Base-by-base conservation (phyloP, 2,797 vertebrate genomes). In the Siniperca undulata region DNA sequence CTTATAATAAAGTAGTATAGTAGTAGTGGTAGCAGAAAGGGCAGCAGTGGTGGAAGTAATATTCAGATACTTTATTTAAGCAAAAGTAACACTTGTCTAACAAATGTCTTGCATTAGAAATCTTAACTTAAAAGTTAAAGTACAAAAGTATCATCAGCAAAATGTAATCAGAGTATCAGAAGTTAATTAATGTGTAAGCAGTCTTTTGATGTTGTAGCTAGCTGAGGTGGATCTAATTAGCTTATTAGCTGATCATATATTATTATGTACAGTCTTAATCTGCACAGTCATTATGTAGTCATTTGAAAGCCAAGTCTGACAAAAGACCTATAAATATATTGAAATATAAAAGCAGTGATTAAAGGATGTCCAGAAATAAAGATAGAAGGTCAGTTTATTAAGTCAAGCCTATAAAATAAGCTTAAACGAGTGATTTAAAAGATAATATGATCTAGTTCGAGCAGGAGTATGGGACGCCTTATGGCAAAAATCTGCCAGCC, bases 351-450 rank as follows among this genome's bases (percentile, higher is more conserved):
- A 46, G 27, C 12, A 16, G 22, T 58, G 52, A 59, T 60, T 40
- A 42, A 30, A 52, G 36, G 1, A 30, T 16, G 34, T 70, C 16
- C 14, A 8, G 48, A 58, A 5, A 62, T 7, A 74, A 59, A 67
- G 7, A 27, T 0, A 24, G 16, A 22, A 7, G 46, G 74, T 65
- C 44, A 0, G 42, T 7, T 19, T 6, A 0, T 75, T 19, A 48
- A 61, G 17, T 20, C 19, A 4, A 40, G 7, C 42, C 30, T 20
- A 9, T 69, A 27, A 58, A 81, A 65, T 12, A 0, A 72, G 10
- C 17, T 75, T 10, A 42, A 52, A 55, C 30, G 42, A 73, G 44
- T 34, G 7, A 66, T 66, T 59, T 59, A n/a, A 59, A 67, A n/a
- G 17, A 40, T 42, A 60, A 66, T 42, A n/a, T 14, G 9, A 17